These are phyloP conservation scores for Abramis brama DNA, from an alignment of 2,113 vertebrate species.

Conservation along the genomic window DNA sequence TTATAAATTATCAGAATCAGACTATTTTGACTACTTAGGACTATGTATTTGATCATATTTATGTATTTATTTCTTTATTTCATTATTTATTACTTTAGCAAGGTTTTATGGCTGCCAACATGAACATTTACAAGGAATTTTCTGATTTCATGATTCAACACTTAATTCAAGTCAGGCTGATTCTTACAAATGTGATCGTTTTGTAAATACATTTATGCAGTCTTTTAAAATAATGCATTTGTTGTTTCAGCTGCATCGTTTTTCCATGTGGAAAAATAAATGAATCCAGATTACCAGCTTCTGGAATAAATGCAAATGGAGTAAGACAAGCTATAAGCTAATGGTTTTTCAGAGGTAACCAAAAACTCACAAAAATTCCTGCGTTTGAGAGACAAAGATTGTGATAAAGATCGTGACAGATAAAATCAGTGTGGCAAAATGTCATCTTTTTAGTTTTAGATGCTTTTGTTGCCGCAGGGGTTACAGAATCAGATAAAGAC, in stretches of 20 bases:
- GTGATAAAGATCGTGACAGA: constrained; percentile 21
- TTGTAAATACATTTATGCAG: not conserved
- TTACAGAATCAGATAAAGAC: constrained; percentile 40
- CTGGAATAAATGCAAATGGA: not conserved
- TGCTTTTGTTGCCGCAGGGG: constrained; percentile 20
- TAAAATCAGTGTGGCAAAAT: constrained; percentile 9
- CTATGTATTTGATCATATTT: not conserved
- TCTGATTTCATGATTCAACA: not conserved
- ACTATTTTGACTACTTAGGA: not conserved
- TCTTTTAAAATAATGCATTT: constrained; percentile 8
- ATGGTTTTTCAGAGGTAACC: not conserved
- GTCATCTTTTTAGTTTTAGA: constrained; percentile 29
- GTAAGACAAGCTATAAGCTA: not conserved
- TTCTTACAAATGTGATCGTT: not conserved
- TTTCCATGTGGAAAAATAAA: not conserved
- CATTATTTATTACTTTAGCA: not conserved
- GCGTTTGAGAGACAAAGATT: constrained; percentile 11
- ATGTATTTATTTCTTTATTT: too few species aligned
- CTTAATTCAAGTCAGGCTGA: not conserved
- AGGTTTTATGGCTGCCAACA: not conserved
- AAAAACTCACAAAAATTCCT: not conserved
- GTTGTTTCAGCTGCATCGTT: not conserved
- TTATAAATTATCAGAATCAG: not conserved
- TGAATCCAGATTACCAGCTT: not conserved
- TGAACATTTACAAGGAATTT: not conserved